Evolutionary conservation across 2,797 vertebrate genomes (phyloP).

Genomic region (Micrastur ruficollis): DNA sequence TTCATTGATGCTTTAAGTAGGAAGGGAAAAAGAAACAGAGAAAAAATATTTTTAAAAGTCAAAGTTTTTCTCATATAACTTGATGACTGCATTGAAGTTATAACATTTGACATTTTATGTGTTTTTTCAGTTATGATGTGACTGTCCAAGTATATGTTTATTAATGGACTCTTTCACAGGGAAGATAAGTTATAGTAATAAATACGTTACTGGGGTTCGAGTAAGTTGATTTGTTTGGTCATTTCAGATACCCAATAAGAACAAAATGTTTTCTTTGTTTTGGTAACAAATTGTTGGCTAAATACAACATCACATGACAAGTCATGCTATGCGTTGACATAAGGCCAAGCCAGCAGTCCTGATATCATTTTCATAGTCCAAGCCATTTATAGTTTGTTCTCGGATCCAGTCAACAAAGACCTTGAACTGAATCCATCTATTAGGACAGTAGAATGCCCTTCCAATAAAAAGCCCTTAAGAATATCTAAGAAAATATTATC

Average conservation of each 20-base stretch:
- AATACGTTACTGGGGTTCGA: background rate
- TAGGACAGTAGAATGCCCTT: background rate
- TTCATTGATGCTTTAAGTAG: background rate
- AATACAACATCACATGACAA: constrained; percentile 15
- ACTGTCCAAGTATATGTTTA: constrained; percentile 14
- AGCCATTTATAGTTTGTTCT: constrained; percentile 57
- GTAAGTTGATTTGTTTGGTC: constrained; percentile 8
- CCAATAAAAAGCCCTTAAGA: background rate
- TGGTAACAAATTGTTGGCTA: constrained; percentile 51
- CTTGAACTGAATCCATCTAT: background rate
- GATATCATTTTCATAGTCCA: constrained; percentile 7
- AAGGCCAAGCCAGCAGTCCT: background rate
- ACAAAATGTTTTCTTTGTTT: constrained; percentile 44
- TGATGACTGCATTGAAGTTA: background rate
- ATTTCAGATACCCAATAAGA: constrained; percentile 9
- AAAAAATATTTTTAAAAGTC: background rate
- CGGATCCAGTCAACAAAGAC: background rate
- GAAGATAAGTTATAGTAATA: constrained; percentile 12
- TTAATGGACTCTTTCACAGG: constrained; percentile 8
- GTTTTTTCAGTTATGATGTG: constrained; percentile 11
- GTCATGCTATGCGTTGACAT: constrained; percentile 20
- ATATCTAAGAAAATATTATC: background rate
- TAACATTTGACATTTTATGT: background rate
- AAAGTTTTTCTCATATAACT: background rate
- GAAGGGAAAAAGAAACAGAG: background rate